phyloP scores from a whole-genome alignment of 2,888 invertebrate species.

The Dryococelus australis region DNA sequence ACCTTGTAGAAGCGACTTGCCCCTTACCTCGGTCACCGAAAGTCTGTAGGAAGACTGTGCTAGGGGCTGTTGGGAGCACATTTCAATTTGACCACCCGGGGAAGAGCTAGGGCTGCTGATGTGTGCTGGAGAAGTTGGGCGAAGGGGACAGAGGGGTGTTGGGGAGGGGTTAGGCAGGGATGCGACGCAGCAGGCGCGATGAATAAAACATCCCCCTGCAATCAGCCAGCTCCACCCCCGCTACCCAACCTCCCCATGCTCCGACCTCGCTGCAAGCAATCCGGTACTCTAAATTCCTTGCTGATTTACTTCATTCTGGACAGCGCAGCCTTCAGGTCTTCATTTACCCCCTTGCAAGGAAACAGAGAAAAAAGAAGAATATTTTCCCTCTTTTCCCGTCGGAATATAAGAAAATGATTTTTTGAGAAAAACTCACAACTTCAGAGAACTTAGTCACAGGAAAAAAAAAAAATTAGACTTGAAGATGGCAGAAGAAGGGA shows the following conservation, averaged over 20 bases:
- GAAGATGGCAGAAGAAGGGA: background rate
- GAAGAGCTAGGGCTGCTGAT: background rate
- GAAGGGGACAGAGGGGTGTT: background rate
- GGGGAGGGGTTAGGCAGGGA: background rate
- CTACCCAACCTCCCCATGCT: background rate
- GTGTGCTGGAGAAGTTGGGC: background rate
- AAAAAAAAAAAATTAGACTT: background rate
- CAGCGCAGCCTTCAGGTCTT: slow-evolving; percentile 4
- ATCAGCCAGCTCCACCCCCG: background rate
- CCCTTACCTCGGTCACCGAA: background rate
- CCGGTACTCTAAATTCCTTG: slow-evolving; percentile 8
- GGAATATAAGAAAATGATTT: background rate
- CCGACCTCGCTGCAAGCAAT: background rate
- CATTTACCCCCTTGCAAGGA: background rate
- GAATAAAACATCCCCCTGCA: slow-evolving; percentile 9
- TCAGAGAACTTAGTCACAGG: background rate
- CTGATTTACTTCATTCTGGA: slow-evolving; percentile 16
- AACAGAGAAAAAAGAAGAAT: background rate
- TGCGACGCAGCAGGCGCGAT: background rate
- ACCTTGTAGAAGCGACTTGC: background rate
- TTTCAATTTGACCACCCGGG: background rate
- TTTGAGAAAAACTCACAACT: background rate
- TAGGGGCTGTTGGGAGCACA: background rate
- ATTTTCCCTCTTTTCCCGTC: background rate
- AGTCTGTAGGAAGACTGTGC: background rate